Conservation (phyloP, 2,797 vertebrate genomes). For the Molothrus aeneus region DNA sequence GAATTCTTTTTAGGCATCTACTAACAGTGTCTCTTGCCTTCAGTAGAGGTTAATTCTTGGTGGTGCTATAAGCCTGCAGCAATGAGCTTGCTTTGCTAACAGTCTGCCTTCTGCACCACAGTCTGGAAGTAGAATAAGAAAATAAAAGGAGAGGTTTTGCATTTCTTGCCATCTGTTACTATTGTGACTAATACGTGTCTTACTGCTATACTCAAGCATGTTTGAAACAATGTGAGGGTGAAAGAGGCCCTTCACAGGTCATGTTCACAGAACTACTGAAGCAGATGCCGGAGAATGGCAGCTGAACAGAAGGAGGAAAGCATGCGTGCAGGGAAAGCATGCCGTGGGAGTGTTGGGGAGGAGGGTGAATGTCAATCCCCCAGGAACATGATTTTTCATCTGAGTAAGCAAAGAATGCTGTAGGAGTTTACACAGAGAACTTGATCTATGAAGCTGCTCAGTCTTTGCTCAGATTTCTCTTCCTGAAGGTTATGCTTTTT, state of each 20-base stretch:
- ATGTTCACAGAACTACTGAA: neutral
- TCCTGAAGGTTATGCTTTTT: neutral
- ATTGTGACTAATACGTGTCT: neutral
- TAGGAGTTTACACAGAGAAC: neutral
- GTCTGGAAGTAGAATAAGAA: neutral
- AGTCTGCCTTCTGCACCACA: neutral
- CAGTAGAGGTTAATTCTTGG: neutral
- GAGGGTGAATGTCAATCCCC: neutral
- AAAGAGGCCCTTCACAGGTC: neutral
- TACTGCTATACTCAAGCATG: neutral
- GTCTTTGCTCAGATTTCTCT: neutral
- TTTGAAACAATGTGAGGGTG: neutral
- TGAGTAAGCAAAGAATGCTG: neutral
- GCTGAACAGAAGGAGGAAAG: neutral
- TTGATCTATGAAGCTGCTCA: neutral
- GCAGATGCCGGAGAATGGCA: neutral
- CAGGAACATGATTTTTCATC: neutral
- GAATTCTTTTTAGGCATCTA: neutral
- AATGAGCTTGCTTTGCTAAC: neutral
- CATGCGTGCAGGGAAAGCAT: neutral
- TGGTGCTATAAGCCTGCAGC: neutral
- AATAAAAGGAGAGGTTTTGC: neutral
- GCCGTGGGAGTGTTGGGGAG: neutral
- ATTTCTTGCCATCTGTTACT: neutral
- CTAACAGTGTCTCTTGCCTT: neutral